Evolutionary conservation across 2,888 invertebrate species (phyloP), one percentile per base, ranked within the genome.

Genomic region (Eupithecia centaureata): DNA sequence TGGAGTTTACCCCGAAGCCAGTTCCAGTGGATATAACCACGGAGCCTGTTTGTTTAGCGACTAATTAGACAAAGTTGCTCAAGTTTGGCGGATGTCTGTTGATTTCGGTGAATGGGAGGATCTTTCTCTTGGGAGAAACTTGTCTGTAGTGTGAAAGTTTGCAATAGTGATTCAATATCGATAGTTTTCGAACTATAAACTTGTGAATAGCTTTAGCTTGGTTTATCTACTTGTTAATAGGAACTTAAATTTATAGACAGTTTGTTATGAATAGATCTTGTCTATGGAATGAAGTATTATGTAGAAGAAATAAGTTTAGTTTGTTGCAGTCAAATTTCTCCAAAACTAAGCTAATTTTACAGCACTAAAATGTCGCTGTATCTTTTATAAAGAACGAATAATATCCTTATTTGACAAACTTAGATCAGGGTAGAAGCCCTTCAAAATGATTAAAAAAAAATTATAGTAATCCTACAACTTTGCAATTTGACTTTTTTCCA

Each of bases 11-110:
- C 15, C 30, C 54, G n/a, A 51, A 47, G 76, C 63, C 80, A 67
- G 75, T 80, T 85, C 82, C 71, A 82, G 80, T 67, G 70, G 71
- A 71, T 77, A 76, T 61, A 65, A 72, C 76, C 77, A 67, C 67
- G 67, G 77, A 78, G 71, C 70, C 76, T 84, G 83, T 86, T 86
- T 86, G 85, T 85, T 86, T 84, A 80, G 80, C 81, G 83, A 85
- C 86, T 87, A 87, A 87, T 87, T 87, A 87, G 84, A 81, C 81
- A 76, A 83, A 86, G 82, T 87, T 86, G 71, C 76, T 70, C 66
- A 81, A 86, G 79, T 84, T 82, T 70, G 78, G 76, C 76, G 81
- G 76, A 79, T 78, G 79, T 76, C 78, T 74, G 79, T 77, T 80
- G 81, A 76, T 78, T 79, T 78, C 77, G 72, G 73, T 77, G 78